phyloP scores from a whole-genome alignment of 2,113 vertebrate species.

The Phrynosoma platyrhinos region DNA sequence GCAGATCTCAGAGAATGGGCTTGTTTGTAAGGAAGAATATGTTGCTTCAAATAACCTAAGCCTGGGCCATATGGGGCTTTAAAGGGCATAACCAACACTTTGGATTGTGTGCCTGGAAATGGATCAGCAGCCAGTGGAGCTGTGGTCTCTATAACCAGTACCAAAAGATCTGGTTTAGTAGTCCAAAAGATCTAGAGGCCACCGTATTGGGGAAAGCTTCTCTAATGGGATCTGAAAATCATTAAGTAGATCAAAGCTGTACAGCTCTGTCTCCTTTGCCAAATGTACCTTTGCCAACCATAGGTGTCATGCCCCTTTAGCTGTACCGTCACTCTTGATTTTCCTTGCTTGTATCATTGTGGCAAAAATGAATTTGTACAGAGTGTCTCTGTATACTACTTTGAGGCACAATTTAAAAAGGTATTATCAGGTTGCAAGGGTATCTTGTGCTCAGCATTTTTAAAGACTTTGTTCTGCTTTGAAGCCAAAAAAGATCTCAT shows the following conservation, averaged over 20 bases:
- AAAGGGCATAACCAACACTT: too few relatives aligned
- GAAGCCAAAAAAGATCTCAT: background rate
- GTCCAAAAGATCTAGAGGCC: background rate
- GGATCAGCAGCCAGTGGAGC: too few relatives aligned
- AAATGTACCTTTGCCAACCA: background rate
- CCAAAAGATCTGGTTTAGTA: background rate
- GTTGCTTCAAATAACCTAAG: too few relatives aligned
- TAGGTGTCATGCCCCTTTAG: background rate
- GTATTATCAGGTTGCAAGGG: background rate
- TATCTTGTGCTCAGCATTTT: background rate
- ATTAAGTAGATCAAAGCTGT: background rate
- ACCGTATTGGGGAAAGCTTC: background rate
- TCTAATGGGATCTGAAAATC: background rate
- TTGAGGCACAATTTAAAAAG: background rate
- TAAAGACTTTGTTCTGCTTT: background rate
- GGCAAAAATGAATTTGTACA: slow-evolving; percentile 1
- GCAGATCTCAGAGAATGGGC: too few relatives aligned
- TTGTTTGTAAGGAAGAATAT: too few relatives aligned
- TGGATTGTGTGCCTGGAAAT: too few relatives aligned
- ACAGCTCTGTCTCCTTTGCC: background rate
- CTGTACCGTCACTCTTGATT: background rate
- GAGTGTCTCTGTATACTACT: background rate
- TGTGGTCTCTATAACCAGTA: too few relatives aligned
- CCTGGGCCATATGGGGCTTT: too few relatives aligned
- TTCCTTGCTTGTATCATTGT: background rate